Conservation (phyloP, 2,113 vertebrate genomes). For the Python bivittatus region DNA sequence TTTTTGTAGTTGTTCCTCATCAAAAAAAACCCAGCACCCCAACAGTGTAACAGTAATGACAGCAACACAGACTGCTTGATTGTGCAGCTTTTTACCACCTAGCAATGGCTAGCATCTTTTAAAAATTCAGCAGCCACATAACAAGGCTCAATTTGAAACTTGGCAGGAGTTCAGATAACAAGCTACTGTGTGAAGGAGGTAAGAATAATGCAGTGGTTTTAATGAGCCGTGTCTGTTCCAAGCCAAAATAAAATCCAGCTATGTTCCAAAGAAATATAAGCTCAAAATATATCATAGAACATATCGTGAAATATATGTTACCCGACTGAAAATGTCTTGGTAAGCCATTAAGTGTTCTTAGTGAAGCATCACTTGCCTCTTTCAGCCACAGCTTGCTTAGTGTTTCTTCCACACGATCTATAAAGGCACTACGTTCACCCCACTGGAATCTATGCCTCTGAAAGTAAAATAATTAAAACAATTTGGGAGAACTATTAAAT, state of each 20-base stretch:
- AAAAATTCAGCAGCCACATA: not conserved
- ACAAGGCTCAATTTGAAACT: not conserved
- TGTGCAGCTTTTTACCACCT: not conserved
- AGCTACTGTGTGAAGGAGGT: not conserved
- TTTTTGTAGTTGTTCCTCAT: not conserved
- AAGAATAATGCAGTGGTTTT: not conserved
- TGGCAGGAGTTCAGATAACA: not conserved
- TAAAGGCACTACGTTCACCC: slow-evolving; percentile 60
- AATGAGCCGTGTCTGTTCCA: not conserved
- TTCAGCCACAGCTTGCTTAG: slow-evolving; percentile 57
- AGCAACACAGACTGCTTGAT: not conserved
- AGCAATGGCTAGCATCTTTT: not conserved
- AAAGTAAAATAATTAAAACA: slow-evolving; percentile 26
- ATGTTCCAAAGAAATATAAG: not conserved
- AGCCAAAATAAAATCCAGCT: not conserved
- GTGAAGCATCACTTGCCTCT: not conserved
- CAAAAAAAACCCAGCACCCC: not conserved
- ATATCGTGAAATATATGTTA: not conserved
- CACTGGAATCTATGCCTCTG: slow-evolving; percentile 61
- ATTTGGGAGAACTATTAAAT: not conserved
- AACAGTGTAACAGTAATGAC: not conserved
- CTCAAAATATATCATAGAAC: not conserved
- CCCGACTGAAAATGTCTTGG: not conserved
- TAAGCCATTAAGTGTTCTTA: not conserved
- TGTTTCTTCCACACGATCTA: slow-evolving; percentile 73